These are phyloP conservation scores for Lasioglossum morio DNA, from an alignment of 2,888 invertebrate species.

Conservation along the genomic window DNA sequence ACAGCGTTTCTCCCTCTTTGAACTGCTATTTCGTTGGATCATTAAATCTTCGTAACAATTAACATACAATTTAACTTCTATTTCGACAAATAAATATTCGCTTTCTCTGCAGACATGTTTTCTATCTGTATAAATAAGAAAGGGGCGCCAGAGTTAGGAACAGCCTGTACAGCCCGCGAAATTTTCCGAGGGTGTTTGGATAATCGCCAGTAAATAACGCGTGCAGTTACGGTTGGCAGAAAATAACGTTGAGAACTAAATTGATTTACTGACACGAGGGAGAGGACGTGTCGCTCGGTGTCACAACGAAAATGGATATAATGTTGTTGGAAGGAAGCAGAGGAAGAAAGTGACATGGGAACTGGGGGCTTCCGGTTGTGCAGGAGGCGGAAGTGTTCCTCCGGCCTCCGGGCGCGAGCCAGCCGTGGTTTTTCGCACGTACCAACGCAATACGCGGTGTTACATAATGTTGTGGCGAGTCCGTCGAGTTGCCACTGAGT, in stretches of 20 bases:
- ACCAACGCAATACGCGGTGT: slow-evolving; percentile 40
- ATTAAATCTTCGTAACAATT: too few relatives aligned
- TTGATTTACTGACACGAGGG: background rate
- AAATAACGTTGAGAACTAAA: background rate
- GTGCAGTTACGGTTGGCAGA: background rate
- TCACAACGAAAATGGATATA: slow-evolving; percentile 4
- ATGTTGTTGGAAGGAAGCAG: background rate
- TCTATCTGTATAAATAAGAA: too few relatives aligned
- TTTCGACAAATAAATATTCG: too few relatives aligned
- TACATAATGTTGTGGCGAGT: slow-evolving; percentile 63
- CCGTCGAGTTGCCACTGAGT: slow-evolving; percentile 34
- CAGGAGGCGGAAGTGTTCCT: slow-evolving; percentile 30
- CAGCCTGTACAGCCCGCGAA: background rate
- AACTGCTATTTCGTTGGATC: too few relatives aligned
- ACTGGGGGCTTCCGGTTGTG: slow-evolving; percentile 5
- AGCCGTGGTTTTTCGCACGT: slow-evolving; percentile 53
- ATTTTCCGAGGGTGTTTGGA: background rate
- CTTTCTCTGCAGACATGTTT: too few relatives aligned
- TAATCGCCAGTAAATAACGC: background rate
- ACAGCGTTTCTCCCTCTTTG: too few relatives aligned
- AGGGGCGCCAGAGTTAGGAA: too few relatives aligned
- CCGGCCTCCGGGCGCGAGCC: slow-evolving; percentile 13
- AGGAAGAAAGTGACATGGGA: background rate
- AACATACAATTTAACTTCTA: too few relatives aligned
- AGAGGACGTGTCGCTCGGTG: background rate